These are phyloP conservation scores for Dinomys branickii DNA, from an alignment of 2,113 vertebrate species.

Conservation along the genomic window DNA sequence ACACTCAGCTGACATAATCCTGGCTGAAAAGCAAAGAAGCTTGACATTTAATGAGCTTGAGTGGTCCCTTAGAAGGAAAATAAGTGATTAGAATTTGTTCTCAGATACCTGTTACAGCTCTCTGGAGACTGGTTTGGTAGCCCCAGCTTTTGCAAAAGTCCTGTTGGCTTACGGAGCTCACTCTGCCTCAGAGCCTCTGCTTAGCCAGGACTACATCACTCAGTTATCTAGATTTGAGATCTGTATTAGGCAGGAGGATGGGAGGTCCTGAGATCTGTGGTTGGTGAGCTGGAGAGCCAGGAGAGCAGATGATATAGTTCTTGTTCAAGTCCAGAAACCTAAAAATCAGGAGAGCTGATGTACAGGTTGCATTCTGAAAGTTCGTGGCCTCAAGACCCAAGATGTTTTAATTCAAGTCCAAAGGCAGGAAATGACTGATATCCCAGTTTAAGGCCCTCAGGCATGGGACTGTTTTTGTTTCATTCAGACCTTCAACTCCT, in stretches of 20 bases:
- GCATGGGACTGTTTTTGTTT: background rate
- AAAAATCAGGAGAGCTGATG: background rate
- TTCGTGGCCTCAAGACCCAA: background rate
- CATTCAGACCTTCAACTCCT: background rate
- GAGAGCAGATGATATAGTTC: background rate
- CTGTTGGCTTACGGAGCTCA: background rate
- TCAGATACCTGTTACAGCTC: background rate
- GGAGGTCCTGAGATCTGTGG: background rate
- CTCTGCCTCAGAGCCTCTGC: background rate
- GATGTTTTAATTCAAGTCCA: background rate
- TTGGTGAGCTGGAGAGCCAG: background rate
- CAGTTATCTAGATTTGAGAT: background rate
- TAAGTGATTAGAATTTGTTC: background rate
- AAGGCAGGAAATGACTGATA: background rate
- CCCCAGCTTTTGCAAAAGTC: background rate
- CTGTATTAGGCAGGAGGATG: background rate
- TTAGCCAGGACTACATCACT: background rate
- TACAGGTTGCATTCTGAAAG: background rate
- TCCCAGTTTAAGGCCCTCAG: background rate
- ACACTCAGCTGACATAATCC: background rate
- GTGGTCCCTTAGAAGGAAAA: background rate
- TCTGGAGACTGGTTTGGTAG: background rate
- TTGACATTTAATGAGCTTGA: conserved; percentile 13
- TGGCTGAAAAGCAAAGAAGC: conserved; percentile 23
- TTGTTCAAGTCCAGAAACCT: background rate